These are phyloP conservation scores for Ochotona curzoniae DNA, from an alignment of 2,113 vertebrate species.

Conservation along the genomic window DNA sequence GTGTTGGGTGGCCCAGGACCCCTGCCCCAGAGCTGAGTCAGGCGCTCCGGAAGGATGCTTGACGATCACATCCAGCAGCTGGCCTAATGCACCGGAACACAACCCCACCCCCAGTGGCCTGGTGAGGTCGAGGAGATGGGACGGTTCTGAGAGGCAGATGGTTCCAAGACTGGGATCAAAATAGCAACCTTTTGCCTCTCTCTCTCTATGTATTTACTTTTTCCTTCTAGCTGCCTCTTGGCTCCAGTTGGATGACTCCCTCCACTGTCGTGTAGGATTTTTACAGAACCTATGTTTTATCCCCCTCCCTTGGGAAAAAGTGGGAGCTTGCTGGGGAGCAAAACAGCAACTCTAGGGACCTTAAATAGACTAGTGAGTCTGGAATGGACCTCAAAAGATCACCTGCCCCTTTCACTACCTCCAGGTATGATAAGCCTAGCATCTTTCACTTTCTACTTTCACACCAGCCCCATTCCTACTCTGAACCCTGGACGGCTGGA, in stretches of 20 bases:
- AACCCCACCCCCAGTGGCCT: not conserved
- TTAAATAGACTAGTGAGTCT: not conserved
- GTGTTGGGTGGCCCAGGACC: not conserved
- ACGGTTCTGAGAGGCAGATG: not conserved
- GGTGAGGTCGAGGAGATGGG: not conserved
- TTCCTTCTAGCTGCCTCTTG: not conserved
- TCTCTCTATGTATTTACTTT: not conserved
- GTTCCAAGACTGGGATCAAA: not conserved
- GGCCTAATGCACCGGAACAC: not conserved
- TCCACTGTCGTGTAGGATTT: not conserved
- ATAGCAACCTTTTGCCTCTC: not conserved
- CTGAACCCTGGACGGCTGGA: not conserved
- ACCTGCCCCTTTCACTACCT: not conserved
- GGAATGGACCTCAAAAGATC: slow-evolving; percentile 26
- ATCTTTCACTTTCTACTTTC: not conserved
- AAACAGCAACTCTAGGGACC: not conserved
- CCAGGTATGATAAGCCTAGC: not conserved
- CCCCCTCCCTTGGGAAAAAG: not conserved
- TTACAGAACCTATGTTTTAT: not conserved
- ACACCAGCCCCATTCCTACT: not conserved
- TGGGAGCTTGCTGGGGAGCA: not conserved
- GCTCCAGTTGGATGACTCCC: not conserved
- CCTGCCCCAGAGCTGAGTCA: not conserved
- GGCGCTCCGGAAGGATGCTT: not conserved
- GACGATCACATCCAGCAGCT: too few species aligned